Conservation (phyloP, 1,140 invertebrate genomes). For the Cotesia typhae region DNA sequence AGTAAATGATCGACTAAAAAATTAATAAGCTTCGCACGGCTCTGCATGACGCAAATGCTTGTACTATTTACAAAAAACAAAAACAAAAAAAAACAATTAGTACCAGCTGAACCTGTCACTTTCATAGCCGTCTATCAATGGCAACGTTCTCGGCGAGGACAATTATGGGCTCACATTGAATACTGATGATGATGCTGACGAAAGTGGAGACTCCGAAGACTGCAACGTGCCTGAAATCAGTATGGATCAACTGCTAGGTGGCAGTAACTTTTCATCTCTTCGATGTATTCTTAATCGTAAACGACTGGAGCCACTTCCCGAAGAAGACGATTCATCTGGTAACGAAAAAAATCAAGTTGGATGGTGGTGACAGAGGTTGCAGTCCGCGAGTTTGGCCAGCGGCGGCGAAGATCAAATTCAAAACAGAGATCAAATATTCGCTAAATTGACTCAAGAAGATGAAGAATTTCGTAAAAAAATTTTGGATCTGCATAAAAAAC, state of each 20-base stretch:
- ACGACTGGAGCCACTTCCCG: constrained; percentile 60
- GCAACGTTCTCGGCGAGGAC: constrained; percentile 50
- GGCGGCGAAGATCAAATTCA: constrained; percentile 42
- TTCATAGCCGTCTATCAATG: constrained; percentile 61
- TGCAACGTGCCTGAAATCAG: constrained; percentile 56
- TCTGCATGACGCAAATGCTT: constrained; percentile 62
- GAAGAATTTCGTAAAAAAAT: constrained; percentile 61
- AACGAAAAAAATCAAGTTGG: constrained; percentile 58
- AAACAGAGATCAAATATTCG: constrained; percentile 51
- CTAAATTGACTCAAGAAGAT: constrained; percentile 56
- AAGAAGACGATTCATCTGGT: constrained; percentile 61
- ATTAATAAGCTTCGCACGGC: constrained; percentile 62
- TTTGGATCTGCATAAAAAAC: constrained; percentile 58
- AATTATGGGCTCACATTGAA: constrained; percentile 53
- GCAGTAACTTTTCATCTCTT: constrained; percentile 47
- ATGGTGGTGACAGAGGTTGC: constrained; percentile 65
- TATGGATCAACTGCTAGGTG: constrained; percentile 61
- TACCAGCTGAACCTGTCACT: constrained; percentile 26
- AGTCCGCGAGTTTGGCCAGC: constrained; percentile 47
- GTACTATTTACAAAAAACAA: constrained; percentile 65
- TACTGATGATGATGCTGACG: constrained; percentile 53
- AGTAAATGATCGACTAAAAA: constrained; percentile 13
- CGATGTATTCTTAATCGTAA: constrained; percentile 57
- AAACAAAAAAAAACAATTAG: constrained; percentile 61
- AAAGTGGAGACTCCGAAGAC: constrained; percentile 48